A percentile compares a stretch with the other conserved stretches of the same genome.
phyloP scores from a whole-genome alignment of 2,113 vertebrate genomes.

The Microtus montanus region DNA sequence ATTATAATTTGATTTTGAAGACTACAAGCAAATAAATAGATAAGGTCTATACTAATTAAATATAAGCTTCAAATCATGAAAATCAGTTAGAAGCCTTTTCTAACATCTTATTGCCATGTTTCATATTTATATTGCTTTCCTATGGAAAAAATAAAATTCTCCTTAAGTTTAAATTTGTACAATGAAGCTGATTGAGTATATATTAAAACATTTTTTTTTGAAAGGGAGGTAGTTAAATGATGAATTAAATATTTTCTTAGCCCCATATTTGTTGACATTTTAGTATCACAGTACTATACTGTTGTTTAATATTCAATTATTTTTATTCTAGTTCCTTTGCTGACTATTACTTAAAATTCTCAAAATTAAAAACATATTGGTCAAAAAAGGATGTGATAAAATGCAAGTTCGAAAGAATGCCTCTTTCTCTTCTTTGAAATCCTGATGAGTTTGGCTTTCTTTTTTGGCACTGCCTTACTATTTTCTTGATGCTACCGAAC shows the following conservation, averaged over 20 bases:
- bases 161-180: not conserved
- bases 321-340: not conserved
- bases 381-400: not conserved
- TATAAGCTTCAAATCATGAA: constrained; percentile 17
- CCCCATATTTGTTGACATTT: not conserved
- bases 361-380: constrained; percentile 24
- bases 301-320: not conserved
- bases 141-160: constrained; percentile 11
- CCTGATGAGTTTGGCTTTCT: not conserved
- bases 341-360: not conserved
- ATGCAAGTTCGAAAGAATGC: not conserved
- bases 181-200: not conserved
- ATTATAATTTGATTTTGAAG: constrained; percentile 3
- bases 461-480: not conserved
- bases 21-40: not conserved
- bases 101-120: not conserved
- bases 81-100: not conserved
- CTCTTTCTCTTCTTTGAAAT: not conserved
- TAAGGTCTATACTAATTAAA: not conserved
- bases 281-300: not conserved
- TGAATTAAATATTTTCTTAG: constrained; percentile 7
- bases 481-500: not conserved
- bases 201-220: not conserved
- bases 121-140: constrained; percentile 30
- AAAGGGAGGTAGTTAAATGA: not conserved